Evolutionary conservation across 2,888 invertebrate species (phyloP), one percentile per base, ranked within the genome.

Genomic region (Eupelmus urozonus): DNA sequence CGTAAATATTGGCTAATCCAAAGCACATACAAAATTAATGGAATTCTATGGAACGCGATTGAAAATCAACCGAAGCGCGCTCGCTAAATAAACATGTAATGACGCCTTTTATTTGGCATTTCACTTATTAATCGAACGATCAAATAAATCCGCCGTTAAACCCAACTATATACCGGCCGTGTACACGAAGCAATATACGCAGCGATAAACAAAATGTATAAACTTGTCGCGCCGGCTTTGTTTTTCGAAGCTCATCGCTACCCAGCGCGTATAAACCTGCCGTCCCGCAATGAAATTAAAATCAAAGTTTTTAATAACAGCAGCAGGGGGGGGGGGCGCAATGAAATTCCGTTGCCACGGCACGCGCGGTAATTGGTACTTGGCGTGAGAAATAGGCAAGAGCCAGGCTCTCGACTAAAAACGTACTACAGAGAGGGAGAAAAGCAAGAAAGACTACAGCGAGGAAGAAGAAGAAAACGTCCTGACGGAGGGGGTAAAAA

Each of bases 361-460:
- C n/a, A n/a, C n/a, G n/a, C n/a, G n/a, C n/a, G n/a, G 59, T 70
- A 78, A 78, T 78, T 78, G 74, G 78, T 69, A 74, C 65, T 74
- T 53, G 73, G 78, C 62, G 55, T 55, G 78, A 55, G 45, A 76
- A 76, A 55, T 25, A 40, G 34, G 34, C n/a, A 57, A 23, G 13
- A 34, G 34, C 3, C 34, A 34, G 5, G 3, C 9, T 34, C 23
- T 20, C 51, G n/a, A 51, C n/a, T 51, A 51, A 51, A 55, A 55
- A 55, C 55, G 49, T 9, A 23, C 11, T 18, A 49, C 45, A 45
- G 27, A 45, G 29, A 42, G 25, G 34, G 55, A 42, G 11, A 5
- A 5, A 23, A 34, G 20, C 16, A 45, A 57, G 0, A 25, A 20
- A 20, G 29, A 29, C 27, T 40, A 42, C 11, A 25, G 63, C 34